A percentile compares a stretch with the other conserved stretches of the same genome.
Conservation (phyloP, 2,113 vertebrate species). For the Thunnus maccoyii region DNA sequence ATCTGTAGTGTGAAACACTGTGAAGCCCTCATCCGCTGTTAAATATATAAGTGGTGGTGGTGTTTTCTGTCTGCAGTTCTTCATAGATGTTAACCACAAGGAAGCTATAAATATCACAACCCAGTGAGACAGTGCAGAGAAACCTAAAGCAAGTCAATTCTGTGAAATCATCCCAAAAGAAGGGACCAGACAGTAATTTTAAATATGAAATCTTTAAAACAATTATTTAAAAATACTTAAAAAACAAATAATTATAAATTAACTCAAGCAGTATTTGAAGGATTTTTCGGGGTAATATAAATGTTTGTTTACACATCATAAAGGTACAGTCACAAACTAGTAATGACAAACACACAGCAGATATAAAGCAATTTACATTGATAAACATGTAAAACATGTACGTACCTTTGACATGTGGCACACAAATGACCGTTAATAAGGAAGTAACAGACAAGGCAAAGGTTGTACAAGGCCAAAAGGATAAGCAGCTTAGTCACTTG, state of each 20-base stretch:
- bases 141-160: neutral
- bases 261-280: neutral
- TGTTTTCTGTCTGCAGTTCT: conserved; percentile 35
- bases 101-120: conserved; percentile 39
- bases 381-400: conserved; percentile 17
- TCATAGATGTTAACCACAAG: conserved; percentile 28
- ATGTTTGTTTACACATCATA: conserved; percentile 4
- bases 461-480: conserved; percentile 64
- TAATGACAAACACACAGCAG: neutral
- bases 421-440: conserved; percentile 67
- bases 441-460: conserved; percentile 79
- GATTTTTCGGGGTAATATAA: neutral
- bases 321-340: neutral
- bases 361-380: neutral
- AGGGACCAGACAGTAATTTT: conserved; percentile 7
- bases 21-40: neutral
- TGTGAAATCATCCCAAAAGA: conserved; percentile 9
- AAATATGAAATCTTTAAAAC: neutral
- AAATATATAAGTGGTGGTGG: neutral
- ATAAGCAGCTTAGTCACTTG: conserved; percentile 70
- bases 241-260: too few species aligned
- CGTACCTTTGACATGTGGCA: conserved; percentile 25
- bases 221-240: neutral
- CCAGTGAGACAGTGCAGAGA: neutral
- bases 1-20: conserved; percentile 1